Conservation (phyloP, 2,797 vertebrate species). For the Amphiprion clarkii region DNA sequence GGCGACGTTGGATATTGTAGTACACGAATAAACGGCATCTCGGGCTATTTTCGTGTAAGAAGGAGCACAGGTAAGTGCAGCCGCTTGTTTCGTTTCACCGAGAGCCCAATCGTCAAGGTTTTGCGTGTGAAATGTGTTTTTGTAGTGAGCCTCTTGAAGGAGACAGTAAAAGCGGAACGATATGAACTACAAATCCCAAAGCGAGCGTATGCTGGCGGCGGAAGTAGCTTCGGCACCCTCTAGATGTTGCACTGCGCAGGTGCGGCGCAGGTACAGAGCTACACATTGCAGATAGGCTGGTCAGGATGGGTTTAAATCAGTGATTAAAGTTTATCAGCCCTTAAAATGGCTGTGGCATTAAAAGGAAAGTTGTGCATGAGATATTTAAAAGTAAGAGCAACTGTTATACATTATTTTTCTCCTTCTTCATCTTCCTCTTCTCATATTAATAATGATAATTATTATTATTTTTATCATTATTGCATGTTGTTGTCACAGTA, state of each 20-base stretch:
- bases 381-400: background rate
- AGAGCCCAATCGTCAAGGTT: fast-evolving
- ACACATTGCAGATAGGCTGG: background rate
- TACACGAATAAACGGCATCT: constrained; percentile 16
- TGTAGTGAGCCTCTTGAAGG: fast-evolving
- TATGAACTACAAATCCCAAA: constrained; percentile 85
- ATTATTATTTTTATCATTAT: too few species aligned
- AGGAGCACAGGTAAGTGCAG: fast-evolving
- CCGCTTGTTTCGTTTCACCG: fast-evolving
- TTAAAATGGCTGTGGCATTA: constrained; percentile 33
- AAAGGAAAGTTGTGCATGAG: background rate
- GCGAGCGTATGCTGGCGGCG: constrained; percentile 40
- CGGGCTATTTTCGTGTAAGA: background rate
- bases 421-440: too few species aligned
- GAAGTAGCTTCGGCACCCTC: constrained; percentile 64
- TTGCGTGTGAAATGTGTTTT: background rate
- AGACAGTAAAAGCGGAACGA: fast-evolving
- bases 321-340: background rate
- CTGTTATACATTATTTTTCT: background rate
- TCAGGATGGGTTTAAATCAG: constrained; percentile 1
- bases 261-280: constrained; percentile 44
- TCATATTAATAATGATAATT: too few species aligned
- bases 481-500: background rate
- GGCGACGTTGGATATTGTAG: constrained; percentile 81
- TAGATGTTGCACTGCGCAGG: constrained; percentile 56